Evolutionary conservation across 2,113 vertebrate genomes (phyloP).

Genomic region (Deroptyus accipitrinus): DNA sequence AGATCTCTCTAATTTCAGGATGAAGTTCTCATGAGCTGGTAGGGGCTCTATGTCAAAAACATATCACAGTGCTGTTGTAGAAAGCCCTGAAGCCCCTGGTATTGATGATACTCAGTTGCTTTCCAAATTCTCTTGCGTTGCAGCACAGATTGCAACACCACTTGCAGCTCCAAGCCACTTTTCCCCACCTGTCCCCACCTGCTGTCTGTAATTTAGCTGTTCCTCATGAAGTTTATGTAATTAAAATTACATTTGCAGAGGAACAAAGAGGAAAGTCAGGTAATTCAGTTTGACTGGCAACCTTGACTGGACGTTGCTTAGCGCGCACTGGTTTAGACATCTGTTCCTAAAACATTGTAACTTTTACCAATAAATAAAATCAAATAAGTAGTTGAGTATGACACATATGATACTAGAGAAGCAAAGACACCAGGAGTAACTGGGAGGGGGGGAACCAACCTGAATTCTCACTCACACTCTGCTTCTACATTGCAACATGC

Average conservation of each 20-base stretch:
- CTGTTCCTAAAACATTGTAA: neutral
- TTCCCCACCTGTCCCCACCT: neutral
- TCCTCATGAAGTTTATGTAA: neutral
- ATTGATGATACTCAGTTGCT: neutral
- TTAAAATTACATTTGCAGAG: neutral
- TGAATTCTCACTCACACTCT: neutral
- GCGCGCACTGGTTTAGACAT: neutral
- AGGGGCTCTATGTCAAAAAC: neutral
- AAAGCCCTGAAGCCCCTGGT: neutral
- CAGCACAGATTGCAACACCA: neutral
- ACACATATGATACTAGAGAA: neutral
- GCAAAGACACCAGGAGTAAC: neutral
- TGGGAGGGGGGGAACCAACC: neutral
- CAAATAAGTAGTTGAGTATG: neutral
- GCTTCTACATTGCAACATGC: neutral
- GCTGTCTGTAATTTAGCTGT: conserved; percentile 35
- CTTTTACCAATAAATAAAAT: neutral
- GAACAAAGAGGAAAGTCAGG: neutral
- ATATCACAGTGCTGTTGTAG: neutral
- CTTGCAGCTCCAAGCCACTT: neutral
- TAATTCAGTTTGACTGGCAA: neutral
- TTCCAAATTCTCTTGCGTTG: neutral
- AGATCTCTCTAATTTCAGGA: neutral
- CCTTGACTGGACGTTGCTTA: neutral
- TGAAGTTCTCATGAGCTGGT: neutral